phyloP scores from a whole-genome alignment of 53 echinoderm and acorn worm species.

The Echinarachnius parma region DNA sequence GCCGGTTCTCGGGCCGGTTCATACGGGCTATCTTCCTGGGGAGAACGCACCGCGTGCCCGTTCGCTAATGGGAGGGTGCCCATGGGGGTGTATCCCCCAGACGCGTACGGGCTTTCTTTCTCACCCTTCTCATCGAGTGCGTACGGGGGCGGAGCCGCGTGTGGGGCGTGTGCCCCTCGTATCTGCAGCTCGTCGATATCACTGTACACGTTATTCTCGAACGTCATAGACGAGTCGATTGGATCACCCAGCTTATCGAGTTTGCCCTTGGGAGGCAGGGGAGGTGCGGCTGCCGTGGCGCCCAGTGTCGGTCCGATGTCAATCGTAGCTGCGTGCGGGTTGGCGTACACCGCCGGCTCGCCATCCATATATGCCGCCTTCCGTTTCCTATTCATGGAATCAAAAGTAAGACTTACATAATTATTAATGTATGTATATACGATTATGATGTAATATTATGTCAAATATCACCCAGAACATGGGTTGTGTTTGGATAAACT shows the following conservation, averaged over 20 bases:
- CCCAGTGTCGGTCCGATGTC: neutral
- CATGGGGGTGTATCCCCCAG: conserved; percentile 9
- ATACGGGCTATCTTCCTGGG: conserved; percentile 5
- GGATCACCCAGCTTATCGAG: conserved; percentile 1
- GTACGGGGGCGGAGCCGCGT: neutral
- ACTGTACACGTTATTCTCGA: conserved; percentile 30
- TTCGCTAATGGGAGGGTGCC: neutral
- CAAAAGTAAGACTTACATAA: no score
- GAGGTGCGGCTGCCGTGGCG: neutral
- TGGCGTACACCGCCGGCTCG: conserved; percentile 15
- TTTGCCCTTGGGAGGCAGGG: conserved; percentile 28
- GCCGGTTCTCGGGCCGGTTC: conserved; percentile 16
- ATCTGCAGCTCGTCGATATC: conserved; percentile 18
- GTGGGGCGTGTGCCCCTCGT: conserved; percentile 1
- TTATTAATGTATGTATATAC: no score
- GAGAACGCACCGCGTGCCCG: neutral
- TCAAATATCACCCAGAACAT: no score
- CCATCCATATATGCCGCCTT: neutral
- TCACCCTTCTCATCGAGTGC: neutral
- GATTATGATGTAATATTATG: no score
- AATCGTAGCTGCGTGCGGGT: conserved; percentile 13
- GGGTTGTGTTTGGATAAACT: no score
- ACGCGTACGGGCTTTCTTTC: conserved; percentile 17
- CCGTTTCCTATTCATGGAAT: conserved; percentile 3
- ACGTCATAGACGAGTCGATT: neutral